phyloP scores from a whole-genome alignment of 2,888 invertebrate species.

The Theodoxus fluviatilis region DNA sequence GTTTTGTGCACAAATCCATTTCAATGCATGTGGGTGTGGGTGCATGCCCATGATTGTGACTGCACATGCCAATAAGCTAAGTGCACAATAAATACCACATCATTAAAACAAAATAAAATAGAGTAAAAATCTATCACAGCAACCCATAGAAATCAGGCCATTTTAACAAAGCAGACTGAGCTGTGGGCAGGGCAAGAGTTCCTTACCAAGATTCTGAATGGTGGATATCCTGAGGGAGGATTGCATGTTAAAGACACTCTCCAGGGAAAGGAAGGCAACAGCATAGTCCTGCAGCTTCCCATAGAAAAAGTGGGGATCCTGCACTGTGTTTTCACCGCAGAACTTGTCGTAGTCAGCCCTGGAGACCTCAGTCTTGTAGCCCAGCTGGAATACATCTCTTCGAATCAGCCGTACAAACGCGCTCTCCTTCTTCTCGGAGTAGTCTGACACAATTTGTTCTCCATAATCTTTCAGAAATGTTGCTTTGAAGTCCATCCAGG shows the following conservation, averaged over 20 bases:
- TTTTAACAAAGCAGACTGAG: neutral
- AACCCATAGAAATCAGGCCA: neutral
- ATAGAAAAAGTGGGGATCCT: constrained; percentile 45
- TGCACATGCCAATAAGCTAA: neutral
- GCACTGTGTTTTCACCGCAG: constrained; percentile 36
- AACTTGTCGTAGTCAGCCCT: constrained; percentile 39
- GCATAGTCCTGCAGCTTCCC: constrained; percentile 52
- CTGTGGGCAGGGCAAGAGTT: neutral
- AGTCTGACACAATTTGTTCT: constrained; percentile 37
- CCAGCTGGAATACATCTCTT: constrained; percentile 48
- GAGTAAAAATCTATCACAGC: neutral
- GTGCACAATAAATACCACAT: neutral
- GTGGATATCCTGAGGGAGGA: constrained; percentile 50
- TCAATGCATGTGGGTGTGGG: too few relatives aligned
- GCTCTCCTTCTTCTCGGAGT: constrained; percentile 39
- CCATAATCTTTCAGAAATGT: constrained; percentile 50
- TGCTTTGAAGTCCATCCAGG: constrained; percentile 44
- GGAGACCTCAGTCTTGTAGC: constrained; percentile 33
- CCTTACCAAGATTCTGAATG: constrained; percentile 54
- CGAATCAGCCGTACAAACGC: constrained; percentile 47
- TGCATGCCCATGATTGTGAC: too few relatives aligned
- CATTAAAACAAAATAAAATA: neutral
- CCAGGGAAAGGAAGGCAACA: constrained; percentile 52
- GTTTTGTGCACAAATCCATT: too few relatives aligned
- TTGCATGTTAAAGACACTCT: constrained; percentile 54